phyloP scores from a whole-genome alignment of 2,797 vertebrate genomes.

The Carapus acus region DNA sequence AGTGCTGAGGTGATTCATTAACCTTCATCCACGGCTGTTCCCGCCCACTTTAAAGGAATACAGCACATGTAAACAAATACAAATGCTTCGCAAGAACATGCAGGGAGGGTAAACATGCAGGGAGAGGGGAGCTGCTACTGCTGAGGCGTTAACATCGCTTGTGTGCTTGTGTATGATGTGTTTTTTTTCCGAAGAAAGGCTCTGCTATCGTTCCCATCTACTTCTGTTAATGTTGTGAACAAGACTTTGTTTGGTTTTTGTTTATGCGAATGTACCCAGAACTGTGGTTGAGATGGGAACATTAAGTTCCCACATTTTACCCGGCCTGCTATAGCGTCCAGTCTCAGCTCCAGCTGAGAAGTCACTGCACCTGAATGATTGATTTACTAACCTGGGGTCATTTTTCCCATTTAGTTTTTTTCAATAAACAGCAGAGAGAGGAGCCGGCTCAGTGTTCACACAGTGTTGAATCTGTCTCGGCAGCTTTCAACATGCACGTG shows the following conservation, averaged over 20 bases:
- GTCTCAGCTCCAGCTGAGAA: background rate
- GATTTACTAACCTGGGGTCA: background rate
- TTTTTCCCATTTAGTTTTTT: background rate
- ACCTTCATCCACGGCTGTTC: conserved; percentile 38
- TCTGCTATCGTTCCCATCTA: conserved; percentile 5
- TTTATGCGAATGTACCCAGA: too few species aligned
- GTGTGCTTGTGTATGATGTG: conserved; percentile 15
- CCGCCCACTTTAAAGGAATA: conserved; percentile 48
- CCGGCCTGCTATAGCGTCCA: too few species aligned
- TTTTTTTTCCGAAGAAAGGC: conserved; percentile 5
- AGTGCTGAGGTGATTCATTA: conserved; percentile 63
- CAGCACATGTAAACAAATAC: conserved; percentile 37
- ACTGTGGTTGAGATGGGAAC: too few species aligned
- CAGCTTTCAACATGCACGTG: background rate
- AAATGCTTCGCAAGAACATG: conserved; percentile 39
- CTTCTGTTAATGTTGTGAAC: background rate
- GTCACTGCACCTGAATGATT: background rate
- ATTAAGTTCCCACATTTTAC: too few species aligned
- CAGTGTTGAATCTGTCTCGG: conserved; percentile 10
- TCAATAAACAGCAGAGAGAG: background rate
- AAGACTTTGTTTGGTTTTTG: too few species aligned
- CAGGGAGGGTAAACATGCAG: conserved; percentile 28
- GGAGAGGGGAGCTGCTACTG: conserved; percentile 10
- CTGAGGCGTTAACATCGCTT: conserved; percentile 37
- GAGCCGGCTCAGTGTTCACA: background rate